Base-by-base conservation (phyloP, 2,888 invertebrate species). In the Stenichneumon culpator region DNA sequence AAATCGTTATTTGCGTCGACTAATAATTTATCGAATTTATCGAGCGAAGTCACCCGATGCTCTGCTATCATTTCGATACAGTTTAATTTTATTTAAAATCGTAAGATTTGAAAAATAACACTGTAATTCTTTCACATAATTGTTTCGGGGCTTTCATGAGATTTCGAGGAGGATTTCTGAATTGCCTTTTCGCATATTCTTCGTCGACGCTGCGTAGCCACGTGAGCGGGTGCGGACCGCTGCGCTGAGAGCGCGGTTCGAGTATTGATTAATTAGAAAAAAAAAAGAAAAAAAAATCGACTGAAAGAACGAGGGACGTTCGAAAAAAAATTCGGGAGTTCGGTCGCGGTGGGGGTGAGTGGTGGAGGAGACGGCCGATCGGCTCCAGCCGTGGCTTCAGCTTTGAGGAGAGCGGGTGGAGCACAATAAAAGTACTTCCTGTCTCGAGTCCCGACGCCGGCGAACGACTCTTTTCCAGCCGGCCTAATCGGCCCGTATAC, bases 181-280 rank as follows among this genome's bases (percentile, higher is more conserved):
- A 60, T 60, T 25, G 5, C 14, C 0, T 60, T 28, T 22, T 28
- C 28, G 5, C 60, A 9, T 28, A 60, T 14, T 25, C 60, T 28
- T 5, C 60, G 16, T 60, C 5, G 60, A 9, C 1, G 28, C 5
- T 60, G 28, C 11, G 28, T 16, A 3, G 44, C 19, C 1, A 47
- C 19, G 28, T n/a, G 50, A 28, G 28, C 25, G 60, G 52, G 60
- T 70, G 65, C 77, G 52, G 70, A 47, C 19, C 25, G 28, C 25
- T 60, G 25, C 67, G 80, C 57, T 57, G 75, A 69, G 63, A 77
- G 54, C 69, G 78, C 68, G 28, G 79, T 85, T 83, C 85, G 86
- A 89, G 87, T 89, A 89, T 89, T 87, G 89, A 89, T 89, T 89
- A 89, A 89, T 89, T 89, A 87, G 87, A 82, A 88, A 87, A 89